These are phyloP conservation scores for Enchytraeus crypticus DNA, from an alignment of 2,888 invertebrate genomes.

Conservation along the genomic window DNA sequence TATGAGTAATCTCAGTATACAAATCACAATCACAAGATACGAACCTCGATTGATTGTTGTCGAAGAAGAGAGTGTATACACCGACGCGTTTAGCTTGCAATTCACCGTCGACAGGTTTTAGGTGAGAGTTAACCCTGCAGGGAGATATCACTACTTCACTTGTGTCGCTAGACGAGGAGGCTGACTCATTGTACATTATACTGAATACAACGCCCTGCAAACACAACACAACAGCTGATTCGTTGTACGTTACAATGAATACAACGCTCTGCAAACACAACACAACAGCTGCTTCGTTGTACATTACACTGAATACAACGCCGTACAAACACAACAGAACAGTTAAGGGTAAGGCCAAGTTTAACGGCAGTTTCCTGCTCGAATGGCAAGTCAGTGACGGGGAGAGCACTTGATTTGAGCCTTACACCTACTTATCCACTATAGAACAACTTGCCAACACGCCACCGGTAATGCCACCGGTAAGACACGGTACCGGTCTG, in stretches of 20 bases:
- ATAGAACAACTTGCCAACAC: too few species aligned
- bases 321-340: not conserved
- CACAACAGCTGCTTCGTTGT: not conserved
- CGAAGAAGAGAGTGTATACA: conserved; percentile 43
- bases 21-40: not conserved
- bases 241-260: not conserved
- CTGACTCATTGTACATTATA: conserved; percentile 32
- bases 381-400: too few species aligned
- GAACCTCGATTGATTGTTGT: conserved; percentile 43
- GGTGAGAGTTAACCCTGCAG: conserved; percentile 42
- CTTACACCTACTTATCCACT: too few species aligned
- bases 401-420: too few species aligned
- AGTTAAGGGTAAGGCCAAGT: too few species aligned
- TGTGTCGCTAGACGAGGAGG: conserved; percentile 21
- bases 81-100: conserved; percentile 39
- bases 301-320: not conserved
- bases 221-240: not conserved
- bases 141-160: conserved; percentile 35
- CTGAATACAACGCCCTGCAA: conserved; percentile 41
- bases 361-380: too few species aligned
- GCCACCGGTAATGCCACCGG: too few species aligned
- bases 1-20: not conserved
- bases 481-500: too few species aligned
- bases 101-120: conserved; percentile 37
- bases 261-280: not conserved